Base-by-base conservation (phyloP, 2,888 invertebrate genomes). In the Eristalinus sepulchralis region DNA sequence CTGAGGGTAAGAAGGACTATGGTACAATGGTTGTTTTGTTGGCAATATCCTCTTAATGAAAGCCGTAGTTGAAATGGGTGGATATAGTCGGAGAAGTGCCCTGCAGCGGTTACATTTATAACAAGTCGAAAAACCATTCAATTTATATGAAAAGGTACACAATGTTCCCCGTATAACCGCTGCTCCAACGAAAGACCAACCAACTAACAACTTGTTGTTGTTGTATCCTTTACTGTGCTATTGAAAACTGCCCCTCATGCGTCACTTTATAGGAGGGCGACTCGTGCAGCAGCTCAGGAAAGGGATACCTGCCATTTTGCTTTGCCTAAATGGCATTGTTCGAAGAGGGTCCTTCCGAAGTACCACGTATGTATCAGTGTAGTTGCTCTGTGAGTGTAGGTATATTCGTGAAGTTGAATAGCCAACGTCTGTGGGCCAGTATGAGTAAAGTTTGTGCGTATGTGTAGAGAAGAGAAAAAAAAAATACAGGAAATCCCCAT, bases 31-130 rank as follows among this genome's bases (percentile, higher is more conserved):
- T 71, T 86, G 83, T 83, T 86, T 83, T 86, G 86, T 79, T 86
- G 83, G 86, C 86, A 86, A 86, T 86, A 86, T 86, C 83, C 86
- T 79, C 86, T 83, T 86, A 86, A 86, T 86, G 86, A 86, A 86
- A 86, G 86, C 86, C 78, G 63, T 86, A 83, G 83, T 79, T 76
- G 71, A 82, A 86, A 81, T 79, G 86, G 83, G 75, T 86, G 83
- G 78, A 78, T 86, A 79, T 86, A 83, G 70, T 83, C 75, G 71
- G 75, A 86, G 83, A 78, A 86, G 90, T 91, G 90, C 91, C 91
- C 91, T 91, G 91, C 90, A 92, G 91, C 92, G 91, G 90, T 91
- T 90, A 90, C 91, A 90, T 89, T 89, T 89, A 91, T 90, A 91
- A 90, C 90, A 82, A 87, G 87, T 87, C 87, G 87, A 80, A 87